Evolutionary conservation across 2,888 invertebrate species (phyloP).

Genomic region (Anticlea derivata): DNA sequence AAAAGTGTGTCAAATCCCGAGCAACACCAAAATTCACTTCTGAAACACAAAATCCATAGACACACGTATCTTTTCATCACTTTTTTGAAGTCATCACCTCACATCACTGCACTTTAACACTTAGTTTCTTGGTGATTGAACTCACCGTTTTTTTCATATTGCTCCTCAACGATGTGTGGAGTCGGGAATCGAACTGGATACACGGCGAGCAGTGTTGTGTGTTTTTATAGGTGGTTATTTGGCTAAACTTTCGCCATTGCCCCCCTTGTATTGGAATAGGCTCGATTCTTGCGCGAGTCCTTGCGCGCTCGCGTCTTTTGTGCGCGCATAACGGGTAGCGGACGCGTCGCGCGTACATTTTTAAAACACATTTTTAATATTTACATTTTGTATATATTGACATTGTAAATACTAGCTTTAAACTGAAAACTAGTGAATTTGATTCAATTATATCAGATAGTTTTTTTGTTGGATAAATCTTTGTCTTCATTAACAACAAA

Average conservation of each 20-base stretch:
- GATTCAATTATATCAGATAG: no score
- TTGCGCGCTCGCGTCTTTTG: constrained; percentile 60
- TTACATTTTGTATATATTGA: no score
- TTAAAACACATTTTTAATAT: not conserved
- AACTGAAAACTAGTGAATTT: no score
- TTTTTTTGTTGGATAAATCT: no score
- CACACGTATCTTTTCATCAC: constrained; percentile 49
- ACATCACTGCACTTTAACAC: constrained; percentile 57
- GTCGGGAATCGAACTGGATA: constrained; percentile 80
- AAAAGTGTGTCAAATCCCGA: constrained; percentile 62
- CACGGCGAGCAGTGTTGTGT: constrained; percentile 62
- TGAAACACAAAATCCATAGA: constrained; percentile 41
- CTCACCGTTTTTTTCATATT: constrained; percentile 80
- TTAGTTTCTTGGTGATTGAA: constrained; percentile 39
- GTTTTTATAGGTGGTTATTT: constrained; percentile 82
- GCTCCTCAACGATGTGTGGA: constrained; percentile 76
- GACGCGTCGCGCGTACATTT: constrained; percentile 60
- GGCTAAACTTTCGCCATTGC: constrained; percentile 79
- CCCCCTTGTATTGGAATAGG: constrained; percentile 69
- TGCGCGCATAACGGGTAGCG: constrained; percentile 56
- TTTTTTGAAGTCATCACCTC: constrained; percentile 77
- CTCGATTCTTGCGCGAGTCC: constrained; percentile 59
- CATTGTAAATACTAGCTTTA: no score
- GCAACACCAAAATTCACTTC: constrained; percentile 34
- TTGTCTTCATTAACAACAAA: no score